Percentiles rank a stretch among this genome's conserved stretches.
phyloP scores from a whole-genome alignment of 2,888 invertebrate species.

The Rhagonycha lutea region DNA sequence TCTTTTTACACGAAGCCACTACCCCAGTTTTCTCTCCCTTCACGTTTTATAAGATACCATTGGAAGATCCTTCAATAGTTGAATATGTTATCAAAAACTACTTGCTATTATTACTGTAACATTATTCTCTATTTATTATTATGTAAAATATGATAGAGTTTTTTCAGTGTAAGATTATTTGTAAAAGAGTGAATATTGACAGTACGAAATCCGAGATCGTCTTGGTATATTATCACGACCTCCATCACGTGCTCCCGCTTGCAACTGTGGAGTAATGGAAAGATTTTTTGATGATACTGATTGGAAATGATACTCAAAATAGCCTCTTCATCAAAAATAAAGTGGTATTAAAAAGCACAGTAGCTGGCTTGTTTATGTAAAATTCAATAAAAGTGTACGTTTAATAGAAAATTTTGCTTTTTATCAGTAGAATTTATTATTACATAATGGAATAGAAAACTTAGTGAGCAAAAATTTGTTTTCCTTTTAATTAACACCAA shows the following conservation, averaged over 20 bases:
- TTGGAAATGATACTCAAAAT: slow-evolving; percentile 38
- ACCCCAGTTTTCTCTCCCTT: too few species aligned
- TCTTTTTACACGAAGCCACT: too few species aligned
- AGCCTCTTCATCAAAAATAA: background rate
- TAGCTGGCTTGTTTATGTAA: slow-evolving; percentile 25
- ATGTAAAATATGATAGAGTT: background rate
- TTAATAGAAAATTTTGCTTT: slow-evolving; percentile 16
- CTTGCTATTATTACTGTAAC: too few species aligned
- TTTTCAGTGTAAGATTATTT: background rate
- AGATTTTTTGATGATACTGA: slow-evolving; percentile 43
- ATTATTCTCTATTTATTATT: background rate
- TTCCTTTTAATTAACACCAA: background rate
- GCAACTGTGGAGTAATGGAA: slow-evolving; percentile 46
- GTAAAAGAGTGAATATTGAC: slow-evolving; percentile 16
- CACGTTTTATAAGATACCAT: too few species aligned
- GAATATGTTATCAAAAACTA: too few species aligned
- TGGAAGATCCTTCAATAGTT: too few species aligned
- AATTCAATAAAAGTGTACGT: slow-evolving; percentile 11
- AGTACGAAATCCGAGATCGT: slow-evolving; percentile 42
- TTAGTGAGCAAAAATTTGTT: background rate
- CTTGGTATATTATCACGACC: slow-evolving; percentile 46
- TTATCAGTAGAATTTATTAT: background rate
- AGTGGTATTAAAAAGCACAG: slow-evolving; percentile 16
- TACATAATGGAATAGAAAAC: background rate
- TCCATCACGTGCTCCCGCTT: slow-evolving; percentile 37